phyloP scores from a whole-genome alignment of 2,113 vertebrate species.

The Naja naja region DNA sequence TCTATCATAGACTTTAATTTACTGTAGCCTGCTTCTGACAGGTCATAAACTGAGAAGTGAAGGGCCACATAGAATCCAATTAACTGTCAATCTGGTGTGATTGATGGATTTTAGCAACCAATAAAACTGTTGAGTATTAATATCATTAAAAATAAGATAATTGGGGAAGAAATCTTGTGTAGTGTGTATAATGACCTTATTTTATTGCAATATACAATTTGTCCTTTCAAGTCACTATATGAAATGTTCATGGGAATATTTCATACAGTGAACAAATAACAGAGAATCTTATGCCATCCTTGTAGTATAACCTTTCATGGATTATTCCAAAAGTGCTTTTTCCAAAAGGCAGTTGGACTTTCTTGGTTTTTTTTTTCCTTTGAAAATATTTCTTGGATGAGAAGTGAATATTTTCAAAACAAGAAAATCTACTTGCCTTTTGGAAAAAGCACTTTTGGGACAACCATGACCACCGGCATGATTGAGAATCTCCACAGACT shows the following conservation, averaged over 20 bases:
- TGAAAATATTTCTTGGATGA: neutral
- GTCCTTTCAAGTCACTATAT: neutral
- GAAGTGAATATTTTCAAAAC: neutral
- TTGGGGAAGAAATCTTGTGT: neutral
- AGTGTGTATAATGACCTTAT: neutral
- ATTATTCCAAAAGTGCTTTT: neutral
- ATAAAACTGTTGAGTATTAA: neutral
- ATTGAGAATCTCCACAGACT: neutral
- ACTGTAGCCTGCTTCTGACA: neutral
- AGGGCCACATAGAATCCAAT: neutral
- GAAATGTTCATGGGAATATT: neutral
- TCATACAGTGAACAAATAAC: neutral
- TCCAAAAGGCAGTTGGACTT: neutral
- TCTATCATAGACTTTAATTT: neutral
- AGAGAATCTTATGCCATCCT: neutral
- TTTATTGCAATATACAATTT: neutral
- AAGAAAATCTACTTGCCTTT: neutral
- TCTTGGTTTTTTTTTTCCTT: neutral
- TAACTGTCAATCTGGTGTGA: neutral
- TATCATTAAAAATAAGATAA: neutral
- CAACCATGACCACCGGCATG: neutral
- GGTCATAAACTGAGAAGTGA: neutral
- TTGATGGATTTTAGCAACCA: neutral
- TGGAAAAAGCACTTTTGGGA: neutral
- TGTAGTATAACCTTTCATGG: neutral